A percentile compares a stretch with the other conserved stretches of the same genome.
Evolutionary conservation across 64 coral and sea anemone species (phyloP).

Genomic region (Trachythela sp.): DNA sequence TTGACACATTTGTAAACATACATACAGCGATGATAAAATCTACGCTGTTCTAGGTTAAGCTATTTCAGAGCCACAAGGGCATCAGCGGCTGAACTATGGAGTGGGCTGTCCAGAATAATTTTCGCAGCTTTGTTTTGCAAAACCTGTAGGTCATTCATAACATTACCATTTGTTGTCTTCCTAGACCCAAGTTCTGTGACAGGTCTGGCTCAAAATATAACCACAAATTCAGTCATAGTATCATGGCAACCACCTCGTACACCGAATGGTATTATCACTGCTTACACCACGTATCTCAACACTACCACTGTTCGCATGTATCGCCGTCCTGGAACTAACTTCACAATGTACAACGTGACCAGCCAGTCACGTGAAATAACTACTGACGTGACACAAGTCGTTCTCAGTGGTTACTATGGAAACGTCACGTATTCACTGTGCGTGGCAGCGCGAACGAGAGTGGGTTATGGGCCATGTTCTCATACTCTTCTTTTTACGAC

Average conservation of each 20-base stretch:
- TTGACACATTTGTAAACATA: too few species aligned
- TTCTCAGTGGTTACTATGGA: neutral
- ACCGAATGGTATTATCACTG: neutral
- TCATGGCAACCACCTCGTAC: neutral
- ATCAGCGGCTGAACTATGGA: too few species aligned
- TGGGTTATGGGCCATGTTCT: neutral
- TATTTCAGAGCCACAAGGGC: too few species aligned
- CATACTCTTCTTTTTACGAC: neutral
- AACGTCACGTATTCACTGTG: constrained; percentile 19
- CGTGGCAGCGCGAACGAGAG: neutral
- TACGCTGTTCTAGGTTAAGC: too few species aligned
- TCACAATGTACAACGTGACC: neutral
- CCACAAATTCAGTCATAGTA: neutral
- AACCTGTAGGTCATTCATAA: too few species aligned
- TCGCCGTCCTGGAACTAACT: neutral
- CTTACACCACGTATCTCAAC: neutral
- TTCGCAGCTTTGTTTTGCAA: too few species aligned
- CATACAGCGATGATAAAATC: too few species aligned
- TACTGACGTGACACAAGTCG: neutral
- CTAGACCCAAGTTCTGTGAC: neutral
- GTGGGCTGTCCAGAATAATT: too few species aligned
- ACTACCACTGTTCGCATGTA: neutral
- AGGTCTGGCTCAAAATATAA: neutral
- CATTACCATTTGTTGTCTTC: too few species aligned
- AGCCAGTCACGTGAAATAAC: neutral